Percentiles rank a stretch among this genome's conserved stretches.
These are phyloP conservation scores for Coregonus clupeaformis DNA, from an alignment of 2,113 vertebrate genomes.

Conservation along the genomic window DNA sequence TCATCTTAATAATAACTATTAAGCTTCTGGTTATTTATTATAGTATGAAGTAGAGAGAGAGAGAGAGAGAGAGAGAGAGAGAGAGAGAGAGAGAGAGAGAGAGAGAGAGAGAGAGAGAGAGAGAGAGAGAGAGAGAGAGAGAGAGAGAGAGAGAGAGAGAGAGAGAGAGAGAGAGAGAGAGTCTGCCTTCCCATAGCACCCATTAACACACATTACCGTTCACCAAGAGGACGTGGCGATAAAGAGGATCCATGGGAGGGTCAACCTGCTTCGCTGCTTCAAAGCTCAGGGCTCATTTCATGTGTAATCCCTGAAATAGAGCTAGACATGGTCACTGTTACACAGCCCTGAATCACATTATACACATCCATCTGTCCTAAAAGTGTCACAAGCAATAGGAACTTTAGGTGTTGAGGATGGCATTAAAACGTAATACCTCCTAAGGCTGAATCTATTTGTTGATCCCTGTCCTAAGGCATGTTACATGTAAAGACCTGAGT, in stretches of 20 bases:
- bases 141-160: neutral
- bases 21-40: no score
- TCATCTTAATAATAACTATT: no score
- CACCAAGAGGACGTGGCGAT: constrained; percentile 6
- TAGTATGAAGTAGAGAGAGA: neutral
- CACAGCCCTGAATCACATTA: constrained; percentile 28
- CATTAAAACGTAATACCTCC: no score
- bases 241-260: constrained; percentile 2
- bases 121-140: neutral
- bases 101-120: no score
- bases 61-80: neutral
- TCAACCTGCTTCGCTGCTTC: constrained; percentile 19
- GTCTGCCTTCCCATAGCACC: neutral
- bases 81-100: no score
- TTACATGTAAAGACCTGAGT: no score
- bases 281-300: constrained; percentile 18
- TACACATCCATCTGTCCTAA: constrained; percentile 31
- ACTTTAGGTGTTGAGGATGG: neutral
- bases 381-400: constrained; percentile 26
- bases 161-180: neutral
- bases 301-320: constrained; percentile 15
- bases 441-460: no score
- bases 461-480: no score
- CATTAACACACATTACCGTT: neutral
- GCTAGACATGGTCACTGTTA: constrained; percentile 18